Evolutionary conservation across 2,113 vertebrate genomes (phyloP), one percentile per base, ranked within the genome.

Genomic region (Sigmodon hispidus): DNA sequence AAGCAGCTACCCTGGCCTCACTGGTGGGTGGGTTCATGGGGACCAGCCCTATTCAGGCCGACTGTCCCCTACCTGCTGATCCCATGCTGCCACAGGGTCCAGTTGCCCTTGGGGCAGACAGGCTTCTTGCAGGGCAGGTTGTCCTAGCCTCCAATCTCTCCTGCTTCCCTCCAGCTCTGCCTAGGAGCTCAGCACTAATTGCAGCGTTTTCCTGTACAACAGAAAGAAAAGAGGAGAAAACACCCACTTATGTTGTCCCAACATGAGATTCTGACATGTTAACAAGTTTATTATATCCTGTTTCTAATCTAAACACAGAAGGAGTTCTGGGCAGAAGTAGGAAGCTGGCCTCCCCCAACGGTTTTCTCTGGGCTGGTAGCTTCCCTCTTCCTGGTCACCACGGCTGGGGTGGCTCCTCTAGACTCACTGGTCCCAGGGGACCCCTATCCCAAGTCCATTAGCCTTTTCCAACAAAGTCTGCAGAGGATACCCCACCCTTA

Each of bases 201-300:
- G 67, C 81, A 21, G 94, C 6, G 2, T 80, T 96, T 96, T 95
- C 87, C 89, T 89, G 85, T 87, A 34, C 79, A 77, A 65, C 96
- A 95, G 90, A 97, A 73, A 89, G 85, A 52, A 24, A 17, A 93
- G 61, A 93, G 94, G 61, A 34, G 90, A 91, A 91, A 94, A 90
- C 95, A 95, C 96, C 97, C 96, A 57, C 6, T 0, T 0, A 43
- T 69, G 55, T 95, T 94, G 96, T 81, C 97, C 97, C 97, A 96
- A 29, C 92, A 55, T 70, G 15, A 94, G 93, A 96, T 94, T 97
- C 84, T 97, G 97, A 97, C 94, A 31, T 0, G 29, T 93, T 97
- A 96, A 97, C 29, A 4, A 92, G 94, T 97, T 97, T 95, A 76
- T 97, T 96, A 81, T 92, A 97, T 95, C 97, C 97, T 96, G 59